These are phyloP conservation scores for Margarornis squamiger DNA, from an alignment of 2,797 vertebrate genomes.

Conservation along the genomic window DNA sequence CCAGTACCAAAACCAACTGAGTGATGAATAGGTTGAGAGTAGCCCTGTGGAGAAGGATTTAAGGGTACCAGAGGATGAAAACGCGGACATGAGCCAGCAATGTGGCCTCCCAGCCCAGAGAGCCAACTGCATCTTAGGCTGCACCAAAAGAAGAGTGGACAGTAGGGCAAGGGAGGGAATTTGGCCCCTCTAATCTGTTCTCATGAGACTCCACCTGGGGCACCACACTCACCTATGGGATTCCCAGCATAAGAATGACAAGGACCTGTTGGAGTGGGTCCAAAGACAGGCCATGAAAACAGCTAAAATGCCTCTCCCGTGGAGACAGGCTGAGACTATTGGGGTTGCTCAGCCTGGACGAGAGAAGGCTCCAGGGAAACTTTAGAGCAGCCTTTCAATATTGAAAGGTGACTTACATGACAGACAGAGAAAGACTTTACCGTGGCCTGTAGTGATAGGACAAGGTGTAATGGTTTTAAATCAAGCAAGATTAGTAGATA, in stretches of 20 bases:
- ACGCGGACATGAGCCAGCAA: rapidly evolving
- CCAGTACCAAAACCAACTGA: not conserved
- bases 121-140: rapidly evolving
- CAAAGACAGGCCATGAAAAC: not conserved
- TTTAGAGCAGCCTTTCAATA: not conserved
- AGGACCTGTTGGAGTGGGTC: not conserved
- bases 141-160: not conserved
- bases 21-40: not conserved
- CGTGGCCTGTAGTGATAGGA: rapidly evolving
- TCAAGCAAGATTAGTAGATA: too few species aligned
- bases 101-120: not conserved
- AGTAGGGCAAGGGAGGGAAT: rapidly evolving
- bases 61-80: not conserved
- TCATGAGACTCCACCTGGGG: not conserved
- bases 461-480: not conserved
- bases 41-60: not conserved
- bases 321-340: not conserved
- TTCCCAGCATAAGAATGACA: rapidly evolving
- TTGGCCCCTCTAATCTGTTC: rapidly evolving
- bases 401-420: not conserved
- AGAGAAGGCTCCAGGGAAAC: not conserved
- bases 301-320: not conserved
- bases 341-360: not conserved
- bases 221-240: not conserved
- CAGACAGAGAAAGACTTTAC: not conserved